phyloP scores from a whole-genome alignment of 2,113 vertebrate genomes.

The Scytalopus superciliaris region DNA sequence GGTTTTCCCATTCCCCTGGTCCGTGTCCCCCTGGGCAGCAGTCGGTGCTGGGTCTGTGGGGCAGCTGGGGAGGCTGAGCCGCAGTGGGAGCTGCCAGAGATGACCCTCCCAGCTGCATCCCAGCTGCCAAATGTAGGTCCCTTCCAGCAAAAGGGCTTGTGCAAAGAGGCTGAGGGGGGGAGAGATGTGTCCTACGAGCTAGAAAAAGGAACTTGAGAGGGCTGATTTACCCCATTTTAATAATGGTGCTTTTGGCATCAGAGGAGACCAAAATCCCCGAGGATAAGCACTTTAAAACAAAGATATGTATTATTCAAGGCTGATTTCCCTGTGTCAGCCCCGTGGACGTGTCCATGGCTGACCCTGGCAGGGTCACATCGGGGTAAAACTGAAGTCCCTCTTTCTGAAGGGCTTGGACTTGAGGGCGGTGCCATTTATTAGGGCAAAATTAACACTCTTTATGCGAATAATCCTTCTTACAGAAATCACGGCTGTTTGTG shows the following conservation, averaged over 20 bases:
- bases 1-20: neutral
- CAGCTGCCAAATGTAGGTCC: conserved; percentile 29
- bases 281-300: neutral
- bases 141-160: neutral
- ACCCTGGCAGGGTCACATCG: neutral
- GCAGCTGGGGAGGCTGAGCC: neutral
- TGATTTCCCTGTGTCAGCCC: neutral
- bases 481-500: neutral
- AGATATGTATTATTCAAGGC: neutral
- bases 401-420: neutral
- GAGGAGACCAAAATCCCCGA: neutral
- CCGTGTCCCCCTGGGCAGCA: neutral
- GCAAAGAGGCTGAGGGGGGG: neutral
- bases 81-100: neutral
- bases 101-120: neutral
- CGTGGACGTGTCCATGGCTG: neutral
- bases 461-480: neutral
- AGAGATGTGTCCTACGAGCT: neutral
- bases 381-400: neutral
- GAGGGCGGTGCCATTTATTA: neutral
- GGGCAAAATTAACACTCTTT: neutral
- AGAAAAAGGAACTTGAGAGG: neutral
- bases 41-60: neutral
- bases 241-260: neutral
- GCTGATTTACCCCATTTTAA: neutral